phyloP scores from a whole-genome alignment of 2,888 invertebrate genomes.

The Dichetophora obliterata region DNA sequence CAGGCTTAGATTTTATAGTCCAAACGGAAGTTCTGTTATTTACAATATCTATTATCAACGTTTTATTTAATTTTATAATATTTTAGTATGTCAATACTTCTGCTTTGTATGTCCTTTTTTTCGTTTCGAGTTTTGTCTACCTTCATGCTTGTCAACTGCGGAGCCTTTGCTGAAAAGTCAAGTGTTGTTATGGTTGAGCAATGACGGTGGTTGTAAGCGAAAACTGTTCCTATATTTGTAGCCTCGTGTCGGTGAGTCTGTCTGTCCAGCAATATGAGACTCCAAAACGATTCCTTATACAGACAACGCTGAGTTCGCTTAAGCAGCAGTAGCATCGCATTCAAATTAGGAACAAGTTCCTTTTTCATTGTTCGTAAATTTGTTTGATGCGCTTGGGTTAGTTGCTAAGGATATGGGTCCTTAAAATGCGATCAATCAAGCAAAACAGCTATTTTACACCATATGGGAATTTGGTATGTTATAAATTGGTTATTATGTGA shows the following conservation, averaged over 20 bases:
- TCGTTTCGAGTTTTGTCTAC: too few relatives aligned
- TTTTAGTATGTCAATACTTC: background rate
- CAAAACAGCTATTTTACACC: slow-evolving; percentile 19
- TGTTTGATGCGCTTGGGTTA: slow-evolving; percentile 17
- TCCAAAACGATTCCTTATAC: slow-evolving; percentile 1
- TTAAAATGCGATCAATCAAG: slow-evolving; percentile 35
- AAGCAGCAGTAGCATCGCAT: background rate
- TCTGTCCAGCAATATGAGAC: slow-evolving; percentile 12
- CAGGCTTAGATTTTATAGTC: slow-evolving; percentile 1
- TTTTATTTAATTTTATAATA: background rate
- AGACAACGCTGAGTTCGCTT: background rate
- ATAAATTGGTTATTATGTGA: slow-evolving; percentile 31
- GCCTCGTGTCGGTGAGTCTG: background rate
- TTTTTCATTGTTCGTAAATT: slow-evolving; percentile 24
- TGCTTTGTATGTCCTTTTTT: background rate
- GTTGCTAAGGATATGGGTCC: slow-evolving; percentile 28
- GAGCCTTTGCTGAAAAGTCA: slow-evolving; percentile 14
- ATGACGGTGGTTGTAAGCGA: background rate
- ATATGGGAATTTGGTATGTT: slow-evolving; percentile 22
- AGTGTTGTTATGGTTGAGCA: background rate
- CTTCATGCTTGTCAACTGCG: slow-evolving; percentile 11
- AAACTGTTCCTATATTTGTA: background rate
- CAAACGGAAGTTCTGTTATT: slow-evolving; percentile 1
- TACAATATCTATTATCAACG: slow-evolving; percentile 3
- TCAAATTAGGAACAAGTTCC: slow-evolving; percentile 18